These are phyloP conservation scores for Chondrosia reniformis DNA, from an alignment of 37 sponge, comb jelly and placozoan genomes.

Conservation along the genomic window DNA sequence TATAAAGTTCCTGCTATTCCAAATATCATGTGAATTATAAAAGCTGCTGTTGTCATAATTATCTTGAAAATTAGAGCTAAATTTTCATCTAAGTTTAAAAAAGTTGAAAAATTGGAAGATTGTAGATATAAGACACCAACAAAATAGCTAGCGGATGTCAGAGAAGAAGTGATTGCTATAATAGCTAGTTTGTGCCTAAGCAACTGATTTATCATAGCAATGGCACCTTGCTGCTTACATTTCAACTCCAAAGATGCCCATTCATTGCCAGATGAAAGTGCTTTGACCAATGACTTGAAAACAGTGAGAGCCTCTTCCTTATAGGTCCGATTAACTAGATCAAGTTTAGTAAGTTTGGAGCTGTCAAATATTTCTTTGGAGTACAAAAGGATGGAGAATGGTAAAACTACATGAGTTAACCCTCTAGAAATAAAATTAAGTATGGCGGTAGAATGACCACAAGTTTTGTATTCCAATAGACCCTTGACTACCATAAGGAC, in stretches of 20 bases:
- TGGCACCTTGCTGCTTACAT: too few species aligned
- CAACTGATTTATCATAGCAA: too few species aligned
- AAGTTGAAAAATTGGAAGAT: too few species aligned
- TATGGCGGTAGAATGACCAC: background rate
- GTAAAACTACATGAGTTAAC: background rate
- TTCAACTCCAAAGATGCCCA: too few species aligned
- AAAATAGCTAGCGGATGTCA: too few species aligned
- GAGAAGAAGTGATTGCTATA: too few species aligned
- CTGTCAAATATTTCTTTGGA: background rate
- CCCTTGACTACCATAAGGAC: background rate
- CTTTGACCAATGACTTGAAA: background rate
- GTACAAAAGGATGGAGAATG: background rate
- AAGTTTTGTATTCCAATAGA: background rate
- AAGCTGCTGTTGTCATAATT: background rate
- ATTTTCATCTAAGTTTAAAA: too few species aligned
- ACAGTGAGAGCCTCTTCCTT: background rate
- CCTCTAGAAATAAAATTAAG: background rate
- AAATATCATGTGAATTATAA: background rate
- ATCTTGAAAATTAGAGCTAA: too few species aligned
- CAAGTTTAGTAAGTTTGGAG: background rate
- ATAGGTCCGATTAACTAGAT: background rate
- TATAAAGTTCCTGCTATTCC: background rate
- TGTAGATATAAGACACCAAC: too few species aligned
- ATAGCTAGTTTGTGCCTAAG: too few species aligned
- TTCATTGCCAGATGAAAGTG: background rate